These are phyloP conservation scores for Morone chrysops DNA, from an alignment of 2,113 vertebrate species.

Conservation along the genomic window DNA sequence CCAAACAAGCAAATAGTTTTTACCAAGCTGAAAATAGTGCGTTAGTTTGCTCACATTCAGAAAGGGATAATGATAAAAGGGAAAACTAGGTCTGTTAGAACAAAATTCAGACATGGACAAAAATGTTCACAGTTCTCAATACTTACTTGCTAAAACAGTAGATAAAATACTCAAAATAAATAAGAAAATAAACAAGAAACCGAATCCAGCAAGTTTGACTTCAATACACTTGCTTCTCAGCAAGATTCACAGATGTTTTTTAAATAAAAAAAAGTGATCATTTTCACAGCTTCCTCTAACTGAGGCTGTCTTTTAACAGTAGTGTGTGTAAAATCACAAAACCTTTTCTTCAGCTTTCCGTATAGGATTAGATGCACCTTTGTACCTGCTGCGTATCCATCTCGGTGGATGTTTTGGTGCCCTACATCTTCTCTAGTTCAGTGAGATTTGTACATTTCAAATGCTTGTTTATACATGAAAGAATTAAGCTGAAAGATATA, in stretches of 20 bases:
- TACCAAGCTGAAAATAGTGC: conserved; percentile 23
- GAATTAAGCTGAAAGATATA: conserved; percentile 60
- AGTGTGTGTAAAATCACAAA: conserved; percentile 42
- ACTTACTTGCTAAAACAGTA: conserved; percentile 62
- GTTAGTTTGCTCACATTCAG: conserved; percentile 61
- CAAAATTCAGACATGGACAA: conserved; percentile 39
- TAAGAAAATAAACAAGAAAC: conserved; percentile 20
- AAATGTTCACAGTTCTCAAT: conserved; percentile 64
- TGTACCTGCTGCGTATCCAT: neutral
- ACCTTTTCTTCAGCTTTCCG: conserved; percentile 5
- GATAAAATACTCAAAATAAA: conserved; percentile 64
- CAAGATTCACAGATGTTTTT: conserved; percentile 63
- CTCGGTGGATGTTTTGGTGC: conserved; percentile 8
- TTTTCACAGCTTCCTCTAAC: conserved; percentile 72
- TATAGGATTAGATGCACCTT: conserved; percentile 13
- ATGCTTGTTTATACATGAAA: conserved; percentile 56
- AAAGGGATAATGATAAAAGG: conserved; percentile 36
- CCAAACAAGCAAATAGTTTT: conserved; percentile 38
- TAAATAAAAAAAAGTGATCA: conserved; percentile 63
- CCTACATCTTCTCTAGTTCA: conserved; percentile 18
- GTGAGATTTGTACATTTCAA: conserved; percentile 60
- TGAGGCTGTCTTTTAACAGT: conserved; percentile 12
- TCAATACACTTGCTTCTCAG: conserved; percentile 43
- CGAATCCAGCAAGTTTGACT: conserved; percentile 51
- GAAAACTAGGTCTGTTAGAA: conserved; percentile 26